Base-by-base conservation (phyloP, 1,140 invertebrate species). In the Drosophila fuyamai region DNA sequence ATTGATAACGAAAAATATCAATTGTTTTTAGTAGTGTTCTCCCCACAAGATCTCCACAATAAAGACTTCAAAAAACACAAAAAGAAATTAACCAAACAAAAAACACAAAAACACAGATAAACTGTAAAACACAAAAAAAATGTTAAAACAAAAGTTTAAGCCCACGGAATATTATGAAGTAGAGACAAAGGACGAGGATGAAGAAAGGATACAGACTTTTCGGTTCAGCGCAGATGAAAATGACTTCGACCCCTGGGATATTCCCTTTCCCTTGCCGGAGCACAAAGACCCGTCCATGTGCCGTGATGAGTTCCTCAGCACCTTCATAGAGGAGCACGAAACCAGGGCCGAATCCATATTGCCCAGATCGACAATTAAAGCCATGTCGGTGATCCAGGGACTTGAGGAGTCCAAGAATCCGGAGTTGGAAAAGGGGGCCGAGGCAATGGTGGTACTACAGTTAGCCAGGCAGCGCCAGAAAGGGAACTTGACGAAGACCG, bases 241-340 rank as follows among this genome's bases (percentile, higher is more conserved):
- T 13, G 13, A n/a, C 38, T 6, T n/a, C 5, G 13, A 50, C 27
- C 27, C 48, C 4, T 50, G 27, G 48, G 13, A 32, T 5, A 56
- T 80, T 9, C 1, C 1, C 6, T 81, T 78, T 35, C 63, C 82
- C 5, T 18, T 85, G 23, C 82, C 82, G 5, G 23, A 29, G 5
- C 82, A 86, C 0, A 18, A 3, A 0, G 60, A 81, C 57, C 32
- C 51, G 5, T 48, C 74, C 1, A 7, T 63, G 0, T 86, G 81
- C 44, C 82, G 81, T 14, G 81, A 85, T 53, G 40, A 65, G 12
- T 85, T 53, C 9, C 40, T 85, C 0, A 51, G 44, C 1, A 9
- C 1, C 4, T 12, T 61, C 6, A 9, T 81, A 5, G 1, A 18
- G 0, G 9, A 27, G 2, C 43, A 38, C 18, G 43, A 73, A 13